Evolutionary conservation across 2,888 invertebrate genomes (phyloP), one percentile per base, ranked within the genome.

Genomic region (Thecophora atra): DNA sequence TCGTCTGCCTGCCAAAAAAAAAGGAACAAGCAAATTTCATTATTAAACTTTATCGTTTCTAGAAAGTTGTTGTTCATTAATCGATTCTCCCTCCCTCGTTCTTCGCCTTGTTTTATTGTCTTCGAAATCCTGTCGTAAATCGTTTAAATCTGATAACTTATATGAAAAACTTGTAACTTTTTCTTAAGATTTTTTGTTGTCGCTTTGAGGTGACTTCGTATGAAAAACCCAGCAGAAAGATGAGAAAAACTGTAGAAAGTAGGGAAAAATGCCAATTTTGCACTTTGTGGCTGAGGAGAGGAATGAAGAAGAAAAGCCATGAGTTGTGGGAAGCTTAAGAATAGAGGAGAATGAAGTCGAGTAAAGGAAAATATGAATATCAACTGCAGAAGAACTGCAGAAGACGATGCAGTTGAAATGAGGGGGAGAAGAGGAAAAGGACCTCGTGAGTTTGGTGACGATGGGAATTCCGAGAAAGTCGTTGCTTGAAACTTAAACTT

Each of bases 261-360:
- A n/a, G 47, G n/a, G 15, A 47, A 47, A 47, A 47, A 47, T 47
- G 47, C n/a, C 47, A 47, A 47, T 47, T 47, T 47, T n/a, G 47
- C 47, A 47, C 47, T 47, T 47, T 47, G 4, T 47, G 11, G 3
- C 17, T 3, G 11, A 47, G 47, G 3, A 47, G n/a, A 13, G 47
- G 13, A 44, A 13, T 11, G 13, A 13, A 44, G 44, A 7, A 44
- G 44, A 44, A 44, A 44, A 44, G n/a, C n/a, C n/a, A n/a, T n/a
- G n/a, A n/a, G n/a, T n/a, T 30, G 30, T 30, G 30, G 5, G 8
- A 8, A 30, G 47, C n/a, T 44, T 7, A 13, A 17, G 47, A 17
- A 47, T 4, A 17, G 47, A n/a, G 47, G 4, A 17, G 47, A n/a
- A 17, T 13, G 47, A 17, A 47, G 47, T 47, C 3, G 47, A 47